A percentile compares a stretch with the other conserved stretches of the same genome.
These are phyloP conservation scores for Cirrhinus molitorella DNA, from an alignment of 2,797 vertebrate genomes.

Conservation along the genomic window DNA sequence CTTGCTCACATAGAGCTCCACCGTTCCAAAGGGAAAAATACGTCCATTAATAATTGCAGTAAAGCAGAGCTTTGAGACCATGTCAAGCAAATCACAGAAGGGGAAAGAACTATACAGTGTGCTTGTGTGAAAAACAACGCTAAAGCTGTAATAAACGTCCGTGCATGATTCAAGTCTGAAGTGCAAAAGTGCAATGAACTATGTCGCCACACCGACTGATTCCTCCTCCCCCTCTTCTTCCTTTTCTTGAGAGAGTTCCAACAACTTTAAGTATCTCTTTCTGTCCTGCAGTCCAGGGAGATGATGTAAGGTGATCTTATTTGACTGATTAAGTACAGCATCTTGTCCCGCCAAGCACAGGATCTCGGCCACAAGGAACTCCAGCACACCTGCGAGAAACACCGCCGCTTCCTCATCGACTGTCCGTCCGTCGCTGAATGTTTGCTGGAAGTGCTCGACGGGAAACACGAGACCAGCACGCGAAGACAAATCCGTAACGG, in stretches of 20 bases:
- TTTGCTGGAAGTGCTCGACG: neutral
- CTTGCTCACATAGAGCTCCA: neutral
- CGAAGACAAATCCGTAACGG: neutral
- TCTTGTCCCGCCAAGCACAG: constrained; percentile 23
- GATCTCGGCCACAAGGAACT: constrained; percentile 45
- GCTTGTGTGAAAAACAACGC: neutral
- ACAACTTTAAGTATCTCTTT: constrained; percentile 10
- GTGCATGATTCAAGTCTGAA: neutral
- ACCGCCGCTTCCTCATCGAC: constrained; percentile 18
- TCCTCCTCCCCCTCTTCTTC: neutral
- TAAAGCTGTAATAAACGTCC: neutral
- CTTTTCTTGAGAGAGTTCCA: neutral
- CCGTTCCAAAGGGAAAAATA: neutral
- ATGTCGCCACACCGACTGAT: neutral
- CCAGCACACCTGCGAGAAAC: constrained; percentile 42
- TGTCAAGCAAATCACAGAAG: neutral
- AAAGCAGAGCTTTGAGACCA: neutral
- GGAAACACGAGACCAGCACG: constrained; percentile 45
- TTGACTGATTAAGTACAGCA: neutral
- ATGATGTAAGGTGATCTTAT: constrained; percentile 34
- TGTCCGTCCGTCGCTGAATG: neutral
- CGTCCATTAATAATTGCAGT: neutral
- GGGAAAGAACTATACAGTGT: no score
- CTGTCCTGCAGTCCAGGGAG: constrained; percentile 44
- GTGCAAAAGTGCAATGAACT: neutral